Base-by-base conservation (phyloP, 2,888 invertebrate species). In the Odontocolon sp. region DNA sequence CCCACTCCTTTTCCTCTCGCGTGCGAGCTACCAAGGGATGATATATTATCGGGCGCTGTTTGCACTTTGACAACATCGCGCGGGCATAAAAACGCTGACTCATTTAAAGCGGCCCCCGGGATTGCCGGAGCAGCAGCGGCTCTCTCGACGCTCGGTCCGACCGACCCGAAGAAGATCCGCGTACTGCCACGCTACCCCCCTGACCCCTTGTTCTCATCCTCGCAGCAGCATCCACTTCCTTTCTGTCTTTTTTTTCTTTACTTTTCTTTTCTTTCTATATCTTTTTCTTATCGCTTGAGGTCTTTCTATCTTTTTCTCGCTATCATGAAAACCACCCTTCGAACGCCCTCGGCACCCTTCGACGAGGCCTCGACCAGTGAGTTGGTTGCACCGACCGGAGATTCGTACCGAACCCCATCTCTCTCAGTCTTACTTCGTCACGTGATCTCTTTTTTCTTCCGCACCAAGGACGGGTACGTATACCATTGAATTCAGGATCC, bases 51-150 rank as follows among this genome's bases (percentile, higher is more conserved):
- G 85, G 85, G 84, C 84, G 88, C 89, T 90, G 90, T 90, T 90
- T 90, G 90, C 90, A 88, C 90, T 90, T 90, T 90, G 90, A 90
- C 90, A 90, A 90, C 89, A 89, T 90, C 88, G 87, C 89, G 86
- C 50, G 87, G 87, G 87, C 88, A 90, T 90, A 90, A 90, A 90
- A 90, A 89, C 89, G 90, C 90, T 90, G 90, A 90, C 89, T 90
- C 90, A 90, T 90, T 90, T 90, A 89, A 90, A 89, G 85, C 89
- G 87, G 87, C 89, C 87, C 89, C 87, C 87, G 89, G 89, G 89
- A 89, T 89, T 89, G 88, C 86, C 69, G 28, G 67, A 52, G 71
- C 82, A 84, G 86, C 57, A 56, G 14, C 18, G 59, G 79, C 82
- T 82, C 84, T 84, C 84, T 85, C 85, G 85, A 84, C 83, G 68